A percentile compares a stretch with the other conserved stretches of the same genome.
Conservation (phyloP, 2,113 vertebrate genomes). For the Irena cyanogastra region DNA sequence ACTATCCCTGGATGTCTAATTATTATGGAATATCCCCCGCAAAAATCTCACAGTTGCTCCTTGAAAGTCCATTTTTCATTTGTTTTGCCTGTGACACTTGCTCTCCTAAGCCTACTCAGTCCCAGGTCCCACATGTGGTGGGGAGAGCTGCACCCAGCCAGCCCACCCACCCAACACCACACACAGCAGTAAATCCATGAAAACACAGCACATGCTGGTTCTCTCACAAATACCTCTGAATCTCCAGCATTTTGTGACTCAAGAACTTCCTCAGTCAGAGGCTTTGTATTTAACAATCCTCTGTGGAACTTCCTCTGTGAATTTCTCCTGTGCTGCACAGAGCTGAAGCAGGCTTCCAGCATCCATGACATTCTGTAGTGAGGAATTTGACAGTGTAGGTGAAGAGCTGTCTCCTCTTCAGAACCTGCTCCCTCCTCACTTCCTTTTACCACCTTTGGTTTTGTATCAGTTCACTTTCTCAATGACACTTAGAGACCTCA, state of each 20-base stretch:
- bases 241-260: not conserved
- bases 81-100: not conserved
- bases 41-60: not conserved
- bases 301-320: not conserved
- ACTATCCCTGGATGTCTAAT: not conserved
- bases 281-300: not conserved
- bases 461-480: not conserved
- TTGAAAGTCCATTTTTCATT: not conserved
- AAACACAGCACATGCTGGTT: fast-evolving
- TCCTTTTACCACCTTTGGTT: not conserved
- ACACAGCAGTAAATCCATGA: not conserved
- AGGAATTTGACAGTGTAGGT: not conserved
- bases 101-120: not conserved
- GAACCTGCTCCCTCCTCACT: fast-evolving
- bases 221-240: not conserved
- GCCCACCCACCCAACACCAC: not conserved
- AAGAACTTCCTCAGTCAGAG: not conserved
- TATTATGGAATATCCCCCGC: not conserved
- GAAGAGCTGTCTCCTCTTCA: not conserved
- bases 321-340: not conserved
- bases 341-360: not conserved
- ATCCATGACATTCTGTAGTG: not conserved
- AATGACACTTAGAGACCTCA: not conserved
- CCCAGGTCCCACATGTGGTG: not conserved
- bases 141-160: not conserved